phyloP scores from a whole-genome alignment of 2,888 invertebrate species.

The Monopis laevigella region DNA sequence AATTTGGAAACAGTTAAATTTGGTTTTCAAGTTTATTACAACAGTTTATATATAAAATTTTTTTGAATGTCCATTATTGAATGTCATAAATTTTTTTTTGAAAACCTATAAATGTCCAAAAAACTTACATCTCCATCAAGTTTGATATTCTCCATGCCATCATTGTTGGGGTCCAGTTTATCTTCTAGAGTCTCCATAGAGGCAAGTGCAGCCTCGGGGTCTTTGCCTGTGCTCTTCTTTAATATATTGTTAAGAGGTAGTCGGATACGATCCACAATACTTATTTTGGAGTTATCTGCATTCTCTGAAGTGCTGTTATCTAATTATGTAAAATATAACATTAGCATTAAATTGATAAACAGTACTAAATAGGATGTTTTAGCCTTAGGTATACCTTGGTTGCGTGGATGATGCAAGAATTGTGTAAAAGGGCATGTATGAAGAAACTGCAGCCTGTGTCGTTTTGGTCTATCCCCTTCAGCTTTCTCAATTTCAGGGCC shows the following conservation, averaged over 20 bases:
- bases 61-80: too few species aligned
- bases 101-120: too few species aligned
- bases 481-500: conserved; percentile 23
- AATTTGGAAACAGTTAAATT: too few species aligned
- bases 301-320: conserved; percentile 14
- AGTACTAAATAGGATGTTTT: not conserved
- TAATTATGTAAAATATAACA: conserved; percentile 2
- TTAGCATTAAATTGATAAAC: not conserved
- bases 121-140: conserved; percentile 62
- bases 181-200: conserved; percentile 86
- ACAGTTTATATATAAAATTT: too few species aligned
- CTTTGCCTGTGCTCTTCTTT: conserved; percentile 63
- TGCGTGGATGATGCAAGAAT: conserved; percentile 41
- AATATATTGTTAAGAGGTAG: conserved; percentile 71
- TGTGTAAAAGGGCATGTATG: conserved; percentile 49
- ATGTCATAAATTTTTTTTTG: too few species aligned
- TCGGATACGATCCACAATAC: conserved; percentile 69
- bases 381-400: conserved; percentile 23
- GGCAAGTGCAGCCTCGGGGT: conserved; percentile 76
- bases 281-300: conserved; percentile 26
- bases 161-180: conserved; percentile 73
- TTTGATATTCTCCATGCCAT: conserved; percentile 79
- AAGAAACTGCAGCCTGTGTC: conserved; percentile 44
- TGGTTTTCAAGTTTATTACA: too few species aligned
- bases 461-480: conserved; percentile 35